Conservation (phyloP, 2,888 invertebrate species). For the Parnassius smintheus region DNA sequence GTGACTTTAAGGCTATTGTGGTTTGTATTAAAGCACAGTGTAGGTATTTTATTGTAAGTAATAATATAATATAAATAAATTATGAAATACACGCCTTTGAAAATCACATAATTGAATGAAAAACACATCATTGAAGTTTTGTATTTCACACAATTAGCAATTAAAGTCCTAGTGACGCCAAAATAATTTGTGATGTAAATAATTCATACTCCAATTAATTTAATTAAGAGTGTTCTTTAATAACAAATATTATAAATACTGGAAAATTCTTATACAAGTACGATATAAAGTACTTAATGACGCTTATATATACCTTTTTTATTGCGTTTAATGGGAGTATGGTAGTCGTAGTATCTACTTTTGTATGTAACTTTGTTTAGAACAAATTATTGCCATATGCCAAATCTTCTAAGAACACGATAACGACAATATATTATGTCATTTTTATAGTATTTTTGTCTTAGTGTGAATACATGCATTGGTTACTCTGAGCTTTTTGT, state of each 20-base stretch:
- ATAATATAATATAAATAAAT: not conserved
- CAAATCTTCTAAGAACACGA: too few species aligned
- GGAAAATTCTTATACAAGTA: too few species aligned
- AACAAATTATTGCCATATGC: too few species aligned
- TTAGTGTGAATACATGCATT: too few species aligned
- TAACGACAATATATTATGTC: too few species aligned
- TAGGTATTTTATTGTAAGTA: slow-evolving; percentile 33
- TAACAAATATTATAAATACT: too few species aligned
- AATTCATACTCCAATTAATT: not conserved
- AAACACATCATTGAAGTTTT: not conserved
- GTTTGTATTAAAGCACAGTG: slow-evolving; percentile 33
- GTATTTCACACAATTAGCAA: not conserved
- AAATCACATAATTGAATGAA: not conserved
- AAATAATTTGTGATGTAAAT: slow-evolving; percentile 20
- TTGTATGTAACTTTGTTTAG: too few species aligned
- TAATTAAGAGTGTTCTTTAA: too few species aligned
- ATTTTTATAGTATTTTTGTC: too few species aligned
- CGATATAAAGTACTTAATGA: too few species aligned
- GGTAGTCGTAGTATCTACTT: too few species aligned
- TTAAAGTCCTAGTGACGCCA: slow-evolving; percentile 4
- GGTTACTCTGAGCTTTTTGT: too few species aligned
- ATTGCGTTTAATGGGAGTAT: not conserved
- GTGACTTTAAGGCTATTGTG: slow-evolving; percentile 45
- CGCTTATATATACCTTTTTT: not conserved
- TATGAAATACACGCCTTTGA: not conserved